Evolutionary conservation across 2,888 invertebrate genomes (phyloP), one percentile per base, ranked within the genome.

Genomic region (Heterodera filipjevi): DNA sequence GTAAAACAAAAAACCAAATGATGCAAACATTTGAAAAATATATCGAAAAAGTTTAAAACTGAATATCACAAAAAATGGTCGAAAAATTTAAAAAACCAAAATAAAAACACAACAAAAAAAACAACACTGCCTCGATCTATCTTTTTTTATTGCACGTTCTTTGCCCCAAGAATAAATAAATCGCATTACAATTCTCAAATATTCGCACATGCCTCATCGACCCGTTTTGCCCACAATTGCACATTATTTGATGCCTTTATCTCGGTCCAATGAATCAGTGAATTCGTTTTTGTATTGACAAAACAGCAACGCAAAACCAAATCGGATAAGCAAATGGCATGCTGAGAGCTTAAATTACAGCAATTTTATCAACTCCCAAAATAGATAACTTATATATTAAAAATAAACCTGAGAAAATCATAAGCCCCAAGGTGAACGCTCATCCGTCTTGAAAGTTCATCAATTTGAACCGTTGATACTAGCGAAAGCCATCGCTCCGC

Each of bases 171-270:
- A n/a, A n/a, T n/a, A n/a, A n/a, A n/a, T n/a, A n/a, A n/a, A n/a
- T n/a, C n/a, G n/a, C n/a, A n/a, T n/a, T n/a, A n/a, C n/a, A n/a
- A n/a, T 49, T 49, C 49, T 14, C 0, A 49, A 49, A 49, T 49
- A 3, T 49, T 14, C 35, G 74, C 46, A 19, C 35, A 35, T 27
- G 77, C 35, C 22, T 70, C 77, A 46, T 77, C 77, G 27, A 77
- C 46, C n/a, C 77, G 70, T 49, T 77, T 77, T n/a, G 66, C 46
- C 77, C 77, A 77, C 49, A 77, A 32, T 30, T 77, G 77, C 33
- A 77, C 77, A 66, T 66, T 70, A 49, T 68, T 77, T 10, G 70
- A n/a, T 27, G 35, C 70, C 35, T 44, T 49, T 33, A 70, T 66
- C 0, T 44, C 46, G n/a, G 44, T 33, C 77, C 77, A 77, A 27